Evolutionary conservation across 2,797 vertebrate species (phyloP).

Genomic region (Pipistrellus kuhlii): DNA sequence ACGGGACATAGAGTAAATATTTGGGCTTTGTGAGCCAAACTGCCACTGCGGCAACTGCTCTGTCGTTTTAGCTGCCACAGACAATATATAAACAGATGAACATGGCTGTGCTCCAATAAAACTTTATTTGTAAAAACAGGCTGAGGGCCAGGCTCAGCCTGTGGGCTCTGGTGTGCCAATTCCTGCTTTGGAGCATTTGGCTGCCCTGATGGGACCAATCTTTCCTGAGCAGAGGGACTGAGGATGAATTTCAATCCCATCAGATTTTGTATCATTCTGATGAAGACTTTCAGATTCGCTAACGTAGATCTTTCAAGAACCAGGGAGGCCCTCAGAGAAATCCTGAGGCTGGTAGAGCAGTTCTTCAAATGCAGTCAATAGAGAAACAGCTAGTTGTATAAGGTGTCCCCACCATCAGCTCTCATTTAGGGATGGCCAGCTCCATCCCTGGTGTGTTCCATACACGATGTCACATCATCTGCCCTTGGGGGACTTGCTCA

Average conservation of each 20-base stretch:
- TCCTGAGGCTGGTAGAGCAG: background rate
- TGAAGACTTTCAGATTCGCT: background rate
- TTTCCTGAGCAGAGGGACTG: slow-evolving; percentile 27
- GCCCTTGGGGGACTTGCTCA: background rate
- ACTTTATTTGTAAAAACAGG: slow-evolving; percentile 80
- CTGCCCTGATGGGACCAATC: background rate
- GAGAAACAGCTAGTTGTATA: background rate
- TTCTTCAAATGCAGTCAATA: background rate
- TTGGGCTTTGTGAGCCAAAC: slow-evolving; percentile 63
- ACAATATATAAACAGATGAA: slow-evolving; percentile 64
- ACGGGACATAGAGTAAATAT: slow-evolving; percentile 66
- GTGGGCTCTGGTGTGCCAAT: slow-evolving; percentile 36
- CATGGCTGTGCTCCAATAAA: slow-evolving; percentile 70
- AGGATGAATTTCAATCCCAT: background rate
- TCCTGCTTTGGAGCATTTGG: slow-evolving; percentile 38
- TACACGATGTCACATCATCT: fast-evolving
- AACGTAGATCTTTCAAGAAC: slow-evolving; percentile 23
- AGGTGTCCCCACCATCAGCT: background rate
- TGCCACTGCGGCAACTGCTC: slow-evolving; percentile 51
- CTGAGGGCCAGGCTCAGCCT: slow-evolving; percentile 53
- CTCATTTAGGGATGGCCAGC: background rate
- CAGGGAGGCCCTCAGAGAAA: background rate
- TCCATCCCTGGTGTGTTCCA: fast-evolving
- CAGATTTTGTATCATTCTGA: background rate
- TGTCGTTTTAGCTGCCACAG: slow-evolving; percentile 41